A percentile compares a stretch with the other conserved stretches of the same genome.
Conservation (phyloP, 2,113 vertebrate species). For the Rhombomys opimus region DNA sequence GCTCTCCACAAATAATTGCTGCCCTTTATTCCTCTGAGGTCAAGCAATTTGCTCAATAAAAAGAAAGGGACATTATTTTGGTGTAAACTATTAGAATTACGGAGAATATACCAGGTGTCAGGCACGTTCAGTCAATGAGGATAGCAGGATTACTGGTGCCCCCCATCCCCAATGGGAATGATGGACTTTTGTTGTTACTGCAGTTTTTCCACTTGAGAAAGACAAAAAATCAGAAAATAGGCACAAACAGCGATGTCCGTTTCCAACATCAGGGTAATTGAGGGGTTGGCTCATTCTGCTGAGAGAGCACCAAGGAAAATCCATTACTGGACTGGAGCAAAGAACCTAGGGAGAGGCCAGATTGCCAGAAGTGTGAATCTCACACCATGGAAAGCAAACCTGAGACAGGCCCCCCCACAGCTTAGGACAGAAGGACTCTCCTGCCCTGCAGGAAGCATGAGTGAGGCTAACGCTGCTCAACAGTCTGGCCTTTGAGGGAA, state of each 20-base stretch:
- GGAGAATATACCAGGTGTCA: not conserved
- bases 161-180: not conserved
- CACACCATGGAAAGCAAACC: not conserved
- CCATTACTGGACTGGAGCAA: not conserved
- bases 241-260: not conserved
- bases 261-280: constrained; percentile 59
- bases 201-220: constrained; percentile 69
- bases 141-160: not conserved
- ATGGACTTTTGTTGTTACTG: constrained; percentile 25
- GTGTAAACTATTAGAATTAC: not conserved
- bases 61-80: not conserved
- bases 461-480: constrained; percentile 28
- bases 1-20: not conserved
- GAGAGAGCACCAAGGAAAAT: constrained; percentile 57
- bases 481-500: constrained; percentile 27
- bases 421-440: constrained; percentile 34
- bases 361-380: constrained; percentile 47
- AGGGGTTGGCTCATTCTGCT: constrained; percentile 62
- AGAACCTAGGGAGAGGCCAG: constrained; percentile 60
- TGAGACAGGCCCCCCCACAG: constrained; percentile 1
- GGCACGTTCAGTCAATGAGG: not conserved
- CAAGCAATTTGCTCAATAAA: not conserved
- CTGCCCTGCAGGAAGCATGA: not conserved
- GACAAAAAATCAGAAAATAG: constrained; percentile 34
- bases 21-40: not conserved